phyloP scores from a whole-genome alignment of 2,888 invertebrate species.

The Itoplectis maculator region DNA sequence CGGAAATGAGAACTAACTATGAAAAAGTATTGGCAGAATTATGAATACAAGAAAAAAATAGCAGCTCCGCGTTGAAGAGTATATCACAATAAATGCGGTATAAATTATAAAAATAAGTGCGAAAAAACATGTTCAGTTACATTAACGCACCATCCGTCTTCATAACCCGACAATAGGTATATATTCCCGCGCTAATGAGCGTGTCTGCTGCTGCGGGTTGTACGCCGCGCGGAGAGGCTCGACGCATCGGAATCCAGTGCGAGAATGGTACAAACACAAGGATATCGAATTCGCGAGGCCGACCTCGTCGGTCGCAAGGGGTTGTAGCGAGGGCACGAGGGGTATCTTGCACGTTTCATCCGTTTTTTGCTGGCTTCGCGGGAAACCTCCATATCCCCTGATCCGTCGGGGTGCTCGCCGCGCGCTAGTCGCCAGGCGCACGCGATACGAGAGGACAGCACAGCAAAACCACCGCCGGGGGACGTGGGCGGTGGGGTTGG shows the following conservation, averaged over 20 bases:
- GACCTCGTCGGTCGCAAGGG: neutral
- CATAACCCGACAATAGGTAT: neutral
- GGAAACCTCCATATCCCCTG: slow-evolving; percentile 10
- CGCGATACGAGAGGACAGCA: slow-evolving; percentile 22
- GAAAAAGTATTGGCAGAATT: no score
- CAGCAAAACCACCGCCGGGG: neutral
- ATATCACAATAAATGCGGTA: no score
- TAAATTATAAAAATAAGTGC: no score
- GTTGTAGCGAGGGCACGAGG: neutral
- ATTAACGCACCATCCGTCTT: neutral
- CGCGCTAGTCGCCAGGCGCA: neutral
- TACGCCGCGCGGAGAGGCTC: neutral
- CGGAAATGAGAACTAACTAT: no score
- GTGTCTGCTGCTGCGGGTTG: neutral
- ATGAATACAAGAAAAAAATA: no score
- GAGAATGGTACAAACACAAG: slow-evolving; percentile 9
- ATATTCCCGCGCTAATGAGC: neutral
- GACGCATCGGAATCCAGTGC: neutral
- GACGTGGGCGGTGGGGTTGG: no score
- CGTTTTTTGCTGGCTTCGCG: slow-evolving; percentile 15
- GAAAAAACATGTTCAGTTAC: no score
- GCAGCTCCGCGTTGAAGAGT: no score
- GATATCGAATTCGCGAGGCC: slow-evolving; percentile 17
- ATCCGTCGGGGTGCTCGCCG: slow-evolving; percentile 9
- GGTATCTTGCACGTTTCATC: slow-evolving; percentile 32